Conservation (phyloP, 2,113 vertebrate species). For the Progne subis region DNA sequence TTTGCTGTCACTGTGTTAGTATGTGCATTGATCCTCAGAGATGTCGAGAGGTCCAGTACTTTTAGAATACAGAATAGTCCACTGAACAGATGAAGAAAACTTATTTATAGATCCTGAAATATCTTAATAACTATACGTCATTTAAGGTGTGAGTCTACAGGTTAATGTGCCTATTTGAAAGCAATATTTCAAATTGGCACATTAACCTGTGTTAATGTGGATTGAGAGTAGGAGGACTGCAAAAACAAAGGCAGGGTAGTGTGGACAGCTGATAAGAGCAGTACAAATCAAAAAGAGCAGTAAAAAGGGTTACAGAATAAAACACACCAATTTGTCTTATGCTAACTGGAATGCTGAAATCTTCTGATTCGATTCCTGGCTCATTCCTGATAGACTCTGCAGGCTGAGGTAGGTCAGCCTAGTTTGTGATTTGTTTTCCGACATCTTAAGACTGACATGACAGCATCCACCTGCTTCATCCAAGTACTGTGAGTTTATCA, state of each 20-base stretch:
- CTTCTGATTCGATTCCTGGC: neutral
- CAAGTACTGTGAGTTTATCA: neutral
- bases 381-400: neutral
- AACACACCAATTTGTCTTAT: neutral
- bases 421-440: neutral
- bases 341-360: neutral
- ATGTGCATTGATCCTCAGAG: neutral
- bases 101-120: neutral
- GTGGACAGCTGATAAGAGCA: neutral
- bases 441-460: neutral
- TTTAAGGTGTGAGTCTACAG: neutral
- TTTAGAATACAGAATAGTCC: neutral
- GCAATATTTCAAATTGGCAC: neutral
- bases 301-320: neutral
- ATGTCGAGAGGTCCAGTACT: neutral
- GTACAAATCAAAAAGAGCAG: neutral
- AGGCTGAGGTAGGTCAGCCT: neutral
- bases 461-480: neutral
- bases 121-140: neutral
- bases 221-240: neutral
- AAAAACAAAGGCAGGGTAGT: neutral
- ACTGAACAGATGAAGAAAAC: neutral
- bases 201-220: neutral
- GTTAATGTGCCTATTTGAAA: neutral
- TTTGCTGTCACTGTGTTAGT: neutral